These are phyloP conservation scores for Uromys caudimaculatus DNA, from an alignment of 2,797 vertebrate species.

Conservation along the genomic window DNA sequence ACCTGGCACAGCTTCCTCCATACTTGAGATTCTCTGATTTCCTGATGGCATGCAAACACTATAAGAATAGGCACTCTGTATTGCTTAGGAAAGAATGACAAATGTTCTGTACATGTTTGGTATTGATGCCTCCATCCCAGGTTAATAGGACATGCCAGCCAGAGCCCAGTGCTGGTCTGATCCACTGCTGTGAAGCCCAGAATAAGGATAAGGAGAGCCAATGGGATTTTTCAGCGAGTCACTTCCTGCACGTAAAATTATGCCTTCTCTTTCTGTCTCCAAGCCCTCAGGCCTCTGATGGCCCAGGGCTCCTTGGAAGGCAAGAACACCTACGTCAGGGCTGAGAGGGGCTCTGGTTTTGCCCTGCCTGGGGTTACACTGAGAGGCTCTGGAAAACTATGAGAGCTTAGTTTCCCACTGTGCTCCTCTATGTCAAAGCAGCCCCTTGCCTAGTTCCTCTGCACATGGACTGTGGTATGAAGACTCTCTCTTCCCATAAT, in stretches of 20 bases:
- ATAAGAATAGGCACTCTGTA: neutral
- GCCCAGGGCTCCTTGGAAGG: conserved; percentile 6
- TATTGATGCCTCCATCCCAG: neutral
- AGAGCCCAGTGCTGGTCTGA: no score
- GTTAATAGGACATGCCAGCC: neutral
- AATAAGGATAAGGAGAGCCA: neutral
- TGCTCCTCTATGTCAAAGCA: neutral
- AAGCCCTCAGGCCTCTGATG: neutral
- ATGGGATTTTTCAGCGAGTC: conserved; percentile 47
- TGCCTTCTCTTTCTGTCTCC: conserved; percentile 26
- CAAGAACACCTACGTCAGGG: neutral
- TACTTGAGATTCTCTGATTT: neutral
- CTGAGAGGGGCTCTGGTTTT: conserved; percentile 6
- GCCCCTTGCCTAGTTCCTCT: neutral
- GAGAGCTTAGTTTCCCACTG: conserved; percentile 9
- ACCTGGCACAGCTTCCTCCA: neutral
- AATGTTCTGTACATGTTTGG: neutral
- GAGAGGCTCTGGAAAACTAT: conserved; percentile 39
- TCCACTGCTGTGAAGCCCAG: neutral
- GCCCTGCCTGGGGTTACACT: neutral
- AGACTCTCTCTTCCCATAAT: neutral
- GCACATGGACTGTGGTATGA: neutral
- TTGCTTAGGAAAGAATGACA: neutral
- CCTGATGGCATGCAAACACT: neutral
- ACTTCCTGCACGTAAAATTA: conserved; percentile 15